Evolutionary conservation across 2,888 invertebrate species (phyloP).

Genomic region (Diarsia mendica): DNA sequence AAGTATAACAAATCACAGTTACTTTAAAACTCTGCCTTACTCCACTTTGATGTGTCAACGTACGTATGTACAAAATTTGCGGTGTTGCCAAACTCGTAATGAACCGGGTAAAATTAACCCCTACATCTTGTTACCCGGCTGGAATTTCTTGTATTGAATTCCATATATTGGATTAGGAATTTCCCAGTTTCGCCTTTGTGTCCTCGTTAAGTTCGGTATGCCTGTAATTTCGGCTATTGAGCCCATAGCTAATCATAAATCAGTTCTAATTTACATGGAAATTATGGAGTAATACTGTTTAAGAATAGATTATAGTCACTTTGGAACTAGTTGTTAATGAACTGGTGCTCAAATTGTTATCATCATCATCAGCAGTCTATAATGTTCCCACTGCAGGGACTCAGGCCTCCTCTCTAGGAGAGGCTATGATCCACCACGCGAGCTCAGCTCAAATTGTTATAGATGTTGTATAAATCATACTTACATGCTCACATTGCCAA

Average conservation of each 20-base stretch:
- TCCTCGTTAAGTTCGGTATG: conserved; percentile 53
- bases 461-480: background rate
- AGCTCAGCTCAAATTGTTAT: background rate
- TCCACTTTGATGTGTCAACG: conserved; percentile 39
- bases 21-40: background rate
- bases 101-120: conserved; percentile 71
- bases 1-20: conserved; percentile 11
- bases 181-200: conserved; percentile 69
- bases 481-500: background rate
- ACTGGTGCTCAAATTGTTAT: background rate
- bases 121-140: conserved; percentile 62
- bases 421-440: too few species aligned
- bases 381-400: too few species aligned
- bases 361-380: too few species aligned
- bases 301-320: background rate
- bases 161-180: conserved; percentile 69
- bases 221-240: conserved; percentile 54
- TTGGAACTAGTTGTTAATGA: background rate
- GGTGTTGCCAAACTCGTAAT: conserved; percentile 68
- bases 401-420: too few species aligned
- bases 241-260: conserved; percentile 44
- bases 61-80: conserved; percentile 57
- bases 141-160: conserved; percentile 74
- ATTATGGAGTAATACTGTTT: background rate
- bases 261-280: conserved; percentile 31